phyloP scores from a whole-genome alignment of 2,113 vertebrate genomes.

The Vicugna pacos region DNA sequence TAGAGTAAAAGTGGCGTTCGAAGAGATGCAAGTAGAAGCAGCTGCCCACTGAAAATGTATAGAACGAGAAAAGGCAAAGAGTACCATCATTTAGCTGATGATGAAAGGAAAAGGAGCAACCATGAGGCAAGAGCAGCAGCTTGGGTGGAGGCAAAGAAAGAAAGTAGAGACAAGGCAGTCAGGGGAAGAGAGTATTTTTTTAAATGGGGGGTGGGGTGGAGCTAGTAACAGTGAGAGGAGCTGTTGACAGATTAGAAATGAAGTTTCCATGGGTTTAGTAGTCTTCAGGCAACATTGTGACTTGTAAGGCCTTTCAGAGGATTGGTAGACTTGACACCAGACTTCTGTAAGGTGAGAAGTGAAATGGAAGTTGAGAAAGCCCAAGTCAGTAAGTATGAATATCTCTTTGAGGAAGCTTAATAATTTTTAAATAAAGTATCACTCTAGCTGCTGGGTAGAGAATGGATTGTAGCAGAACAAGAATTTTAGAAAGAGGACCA shows the following conservation, averaged over 20 bases:
- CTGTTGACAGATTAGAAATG: neutral
- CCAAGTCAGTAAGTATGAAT: neutral
- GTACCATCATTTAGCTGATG: neutral
- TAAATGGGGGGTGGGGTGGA: neutral
- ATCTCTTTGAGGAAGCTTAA: conserved; percentile 24
- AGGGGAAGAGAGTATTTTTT: neutral
- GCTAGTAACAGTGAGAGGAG: neutral
- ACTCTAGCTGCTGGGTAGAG: neutral
- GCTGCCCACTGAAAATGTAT: neutral
- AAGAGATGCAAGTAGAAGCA: conserved; percentile 1
- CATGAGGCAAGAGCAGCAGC: neutral
- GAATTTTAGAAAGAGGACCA: neutral
- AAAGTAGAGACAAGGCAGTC: neutral
- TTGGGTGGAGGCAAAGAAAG: neutral
- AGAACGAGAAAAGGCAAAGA: neutral
- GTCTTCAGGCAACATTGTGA: neutral
- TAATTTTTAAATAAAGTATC: neutral
- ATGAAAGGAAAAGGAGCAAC: neutral
- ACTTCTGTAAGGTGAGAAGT: neutral
- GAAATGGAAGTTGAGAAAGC: conserved; percentile 2
- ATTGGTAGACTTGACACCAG: conserved; percentile 4
- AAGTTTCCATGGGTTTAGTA: neutral
- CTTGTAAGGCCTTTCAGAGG: neutral
- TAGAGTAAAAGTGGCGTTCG: neutral
- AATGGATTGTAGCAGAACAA: conserved; percentile 46